A percentile compares a stretch with the other conserved stretches of the same genome.
Evolutionary conservation across 2,113 vertebrate genomes (phyloP).

Genomic region (Pseudopodoces humilis): DNA sequence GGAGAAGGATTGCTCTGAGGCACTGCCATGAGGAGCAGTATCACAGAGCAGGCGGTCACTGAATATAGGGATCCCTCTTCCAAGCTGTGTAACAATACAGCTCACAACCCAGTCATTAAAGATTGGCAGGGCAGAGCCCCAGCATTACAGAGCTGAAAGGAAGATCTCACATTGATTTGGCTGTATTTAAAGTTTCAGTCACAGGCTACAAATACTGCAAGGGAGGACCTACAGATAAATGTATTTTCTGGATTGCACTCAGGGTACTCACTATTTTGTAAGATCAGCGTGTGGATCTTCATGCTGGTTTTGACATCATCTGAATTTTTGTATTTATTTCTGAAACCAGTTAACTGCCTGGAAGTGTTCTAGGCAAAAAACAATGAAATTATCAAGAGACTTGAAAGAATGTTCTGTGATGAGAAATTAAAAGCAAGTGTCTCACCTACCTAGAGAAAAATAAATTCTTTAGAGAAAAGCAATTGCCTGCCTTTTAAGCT

Average conservation of each 20-base stretch:
- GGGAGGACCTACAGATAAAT: background rate
- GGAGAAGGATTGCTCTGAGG: background rate
- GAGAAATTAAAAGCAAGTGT: background rate
- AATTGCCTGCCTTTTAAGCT: background rate
- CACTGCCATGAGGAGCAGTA: background rate
- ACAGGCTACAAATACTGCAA: rapidly evolving
- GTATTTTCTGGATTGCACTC: background rate
- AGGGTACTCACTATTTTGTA: background rate
- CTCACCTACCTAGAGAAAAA: background rate
- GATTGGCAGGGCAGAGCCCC: background rate
- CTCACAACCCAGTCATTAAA: background rate
- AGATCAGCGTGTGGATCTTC: background rate
- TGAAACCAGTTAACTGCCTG: background rate
- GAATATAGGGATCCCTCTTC: background rate
- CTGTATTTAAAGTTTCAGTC: background rate
- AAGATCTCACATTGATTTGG: background rate
- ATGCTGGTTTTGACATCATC: background rate
- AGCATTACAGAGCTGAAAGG: background rate
- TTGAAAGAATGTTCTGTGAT: background rate
- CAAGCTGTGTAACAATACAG: background rate
- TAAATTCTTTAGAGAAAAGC: background rate
- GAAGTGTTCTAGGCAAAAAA: background rate
- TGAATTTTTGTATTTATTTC: slow-evolving; percentile 1
- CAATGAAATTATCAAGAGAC: background rate
- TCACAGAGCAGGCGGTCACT: background rate